Conservation (phyloP, 2,113 vertebrate genomes). For the Alligator mississippiensis region DNA sequence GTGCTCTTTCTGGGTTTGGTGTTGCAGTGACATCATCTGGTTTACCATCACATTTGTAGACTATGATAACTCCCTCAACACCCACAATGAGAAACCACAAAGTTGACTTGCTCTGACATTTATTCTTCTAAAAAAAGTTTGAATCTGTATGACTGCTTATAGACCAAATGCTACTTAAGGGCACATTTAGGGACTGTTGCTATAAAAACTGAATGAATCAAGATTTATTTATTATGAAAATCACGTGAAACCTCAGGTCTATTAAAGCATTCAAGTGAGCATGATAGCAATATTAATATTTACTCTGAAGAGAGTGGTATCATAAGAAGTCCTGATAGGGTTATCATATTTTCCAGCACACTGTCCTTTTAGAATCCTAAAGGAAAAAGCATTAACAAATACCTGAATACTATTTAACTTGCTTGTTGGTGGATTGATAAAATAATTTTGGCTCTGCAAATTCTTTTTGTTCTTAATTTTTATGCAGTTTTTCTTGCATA, state of each 20-base stretch:
- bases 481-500: neutral
- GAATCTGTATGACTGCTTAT: neutral
- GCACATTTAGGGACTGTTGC: neutral
- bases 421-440: neutral
- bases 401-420: neutral
- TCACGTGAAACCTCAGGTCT: rapidly evolving
- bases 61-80: slow-evolving; percentile 50
- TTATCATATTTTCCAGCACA: neutral
- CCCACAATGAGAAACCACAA: slow-evolving; percentile 13
- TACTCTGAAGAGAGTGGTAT: neutral
- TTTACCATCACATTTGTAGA: slow-evolving; percentile 36
- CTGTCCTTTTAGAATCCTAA: neutral
- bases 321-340: neutral
- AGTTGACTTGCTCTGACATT: slow-evolving; percentile 38
- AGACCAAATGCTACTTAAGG: neutral
- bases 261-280: neutral
- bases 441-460: neutral
- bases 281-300: neutral
- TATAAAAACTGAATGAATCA: slow-evolving; percentile 14
- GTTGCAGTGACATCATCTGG: slow-evolving; percentile 58
- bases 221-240: neutral
- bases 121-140: slow-evolving; percentile 37
- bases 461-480: neutral
- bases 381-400: neutral
- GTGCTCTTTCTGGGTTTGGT: slow-evolving; percentile 55